Evolutionary conservation across 2,797 vertebrate species (phyloP), one percentile per base, ranked within the genome.

Genomic region (Iguana delicatissima): DNA sequence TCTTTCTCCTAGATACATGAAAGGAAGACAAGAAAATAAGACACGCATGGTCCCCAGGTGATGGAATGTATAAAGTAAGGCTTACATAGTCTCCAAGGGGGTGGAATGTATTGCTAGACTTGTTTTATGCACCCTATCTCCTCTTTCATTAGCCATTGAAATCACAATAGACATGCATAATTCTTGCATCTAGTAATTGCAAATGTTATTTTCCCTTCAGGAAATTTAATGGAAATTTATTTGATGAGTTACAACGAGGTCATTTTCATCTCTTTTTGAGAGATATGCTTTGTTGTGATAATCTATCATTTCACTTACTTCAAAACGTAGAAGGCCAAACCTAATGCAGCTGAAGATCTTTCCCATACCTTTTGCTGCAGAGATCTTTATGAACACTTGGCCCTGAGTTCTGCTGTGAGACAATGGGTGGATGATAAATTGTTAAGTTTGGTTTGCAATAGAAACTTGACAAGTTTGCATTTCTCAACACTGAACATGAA

Each of bases 11-110:
- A 55, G 67, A 57, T 18, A 69, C 62, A 64, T 52, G 69, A 90
- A 67, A 80, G 52, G 52, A 88, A 84, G 73, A 84, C 80, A 84
- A n/a, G 26, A 87, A 72, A 57, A 67, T 84, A 52, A 46, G 46
- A 57, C 16, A 57, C 62, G 64, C 9, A 10, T 57, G 26, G 20
- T 42, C 52, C 86, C 59, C 46, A 79, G n/a, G n/a, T 67, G 72
- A 69, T 50, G 42, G 59, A 13, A 42, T 10, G 42, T 46, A 55
- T 87, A 32, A 24, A 62, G 29, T 0, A 0, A 69, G 64, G 64
- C 29, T 29, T 26, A 69, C 6, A 69, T 69, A 69, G 9, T 69
- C 67, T 69, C 67, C 29, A 32, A 46, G 67, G 67, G 24, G 67
- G 32, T 32, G 29, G 67, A 5, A 4, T 69, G 67, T 69, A 69